Evolutionary conservation across 2,888 invertebrate species (phyloP).

Genomic region (Shargacucullia verbasci): DNA sequence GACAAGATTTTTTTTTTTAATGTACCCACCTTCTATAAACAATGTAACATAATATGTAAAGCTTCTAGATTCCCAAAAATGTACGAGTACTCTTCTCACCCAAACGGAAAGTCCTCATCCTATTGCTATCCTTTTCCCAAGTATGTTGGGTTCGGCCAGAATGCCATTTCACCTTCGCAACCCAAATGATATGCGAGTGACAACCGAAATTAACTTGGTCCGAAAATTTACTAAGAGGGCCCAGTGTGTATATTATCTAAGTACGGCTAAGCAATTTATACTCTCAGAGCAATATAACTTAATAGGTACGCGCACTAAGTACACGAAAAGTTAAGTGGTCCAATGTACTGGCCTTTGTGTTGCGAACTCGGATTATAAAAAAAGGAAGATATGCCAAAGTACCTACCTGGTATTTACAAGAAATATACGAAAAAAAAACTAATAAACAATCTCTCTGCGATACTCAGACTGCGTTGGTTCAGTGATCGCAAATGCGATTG

Average conservation of each 20-base stretch:
- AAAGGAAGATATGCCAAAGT: neutral
- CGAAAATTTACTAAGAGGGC: slow-evolving; percentile 10
- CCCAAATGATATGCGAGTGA: slow-evolving; percentile 28
- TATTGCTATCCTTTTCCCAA: neutral
- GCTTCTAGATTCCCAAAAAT: no score
- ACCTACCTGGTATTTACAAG: no score
- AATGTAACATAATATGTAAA: no score
- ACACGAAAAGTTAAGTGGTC: slow-evolving; percentile 45
- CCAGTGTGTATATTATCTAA: slow-evolving; percentile 31
- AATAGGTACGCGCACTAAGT: slow-evolving; percentile 30
- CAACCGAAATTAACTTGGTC: slow-evolving; percentile 32
- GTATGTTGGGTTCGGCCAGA: neutral
- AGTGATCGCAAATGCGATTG: no score
- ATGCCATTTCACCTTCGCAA: slow-evolving; percentile 10
- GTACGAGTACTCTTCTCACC: no score
- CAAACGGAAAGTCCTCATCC: no score
- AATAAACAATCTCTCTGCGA: no score
- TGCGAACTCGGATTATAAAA: slow-evolving; percentile 1
- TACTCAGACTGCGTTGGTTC: no score
- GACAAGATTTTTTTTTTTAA: no score
- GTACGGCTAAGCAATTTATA: slow-evolving; percentile 32
- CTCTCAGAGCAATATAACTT: slow-evolving; percentile 38
- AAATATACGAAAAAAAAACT: no score
- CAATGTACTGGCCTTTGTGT: slow-evolving; percentile 23
- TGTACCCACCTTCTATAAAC: no score